Evolutionary conservation across 2,797 vertebrate species (phyloP).

Genomic region (Eremophila alpestris): DNA sequence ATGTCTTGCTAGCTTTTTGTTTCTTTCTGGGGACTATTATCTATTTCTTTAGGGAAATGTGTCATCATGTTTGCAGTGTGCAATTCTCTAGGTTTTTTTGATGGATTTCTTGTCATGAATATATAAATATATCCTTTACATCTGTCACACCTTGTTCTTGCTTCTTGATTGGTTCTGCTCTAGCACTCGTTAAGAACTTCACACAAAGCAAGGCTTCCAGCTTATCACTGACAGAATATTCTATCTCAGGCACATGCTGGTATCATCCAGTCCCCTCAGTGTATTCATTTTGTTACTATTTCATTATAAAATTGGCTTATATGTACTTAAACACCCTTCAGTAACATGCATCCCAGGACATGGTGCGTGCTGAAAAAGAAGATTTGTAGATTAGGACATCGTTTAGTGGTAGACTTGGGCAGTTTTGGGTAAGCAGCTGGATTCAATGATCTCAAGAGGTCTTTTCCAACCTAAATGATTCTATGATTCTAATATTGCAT

Average conservation of each 20-base stretch:
- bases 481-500: background rate
- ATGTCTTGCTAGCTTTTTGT: background rate
- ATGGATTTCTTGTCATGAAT: slow-evolving; percentile 7
- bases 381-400: background rate
- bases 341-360: background rate
- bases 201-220: background rate
- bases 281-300: background rate
- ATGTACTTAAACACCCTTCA: background rate
- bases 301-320: background rate
- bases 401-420: background rate
- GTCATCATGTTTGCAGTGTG: background rate
- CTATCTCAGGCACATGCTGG: background rate
- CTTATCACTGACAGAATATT: background rate
- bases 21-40: background rate
- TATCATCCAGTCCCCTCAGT: background rate
- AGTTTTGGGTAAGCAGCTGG: background rate
- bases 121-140: slow-evolving; percentile 28
- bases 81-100: slow-evolving; percentile 16
- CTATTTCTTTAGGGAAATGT: background rate
- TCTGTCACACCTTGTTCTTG: background rate
- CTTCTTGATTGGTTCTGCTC: background rate
- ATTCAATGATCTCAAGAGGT: background rate
- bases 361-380: background rate
- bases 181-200: background rate
- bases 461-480: background rate